Base-by-base conservation (phyloP, 1,140 invertebrate genomes). In the Cydia fagiglandana region DNA sequence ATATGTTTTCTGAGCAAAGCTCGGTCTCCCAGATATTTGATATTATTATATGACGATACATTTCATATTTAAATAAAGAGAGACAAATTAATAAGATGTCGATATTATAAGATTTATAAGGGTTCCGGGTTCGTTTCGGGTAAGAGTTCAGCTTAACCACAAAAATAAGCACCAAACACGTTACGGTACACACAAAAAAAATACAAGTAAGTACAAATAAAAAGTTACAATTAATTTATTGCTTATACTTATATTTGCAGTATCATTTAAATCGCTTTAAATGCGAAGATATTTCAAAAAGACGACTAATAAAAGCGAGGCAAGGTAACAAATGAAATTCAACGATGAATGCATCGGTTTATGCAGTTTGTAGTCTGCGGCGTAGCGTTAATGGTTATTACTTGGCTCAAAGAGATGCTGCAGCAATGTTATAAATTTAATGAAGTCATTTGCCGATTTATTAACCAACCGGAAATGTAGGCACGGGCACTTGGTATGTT, bases 301-400 rank as follows among this genome's bases (percentile, higher is more conserved):
- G 56, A 17, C 4, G n/a, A 61, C n/a, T 7, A 56, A 61, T 20
- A 61, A 17, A 61, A 12, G 56, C 20, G 9, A 24, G 56, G 56
- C 12, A 24, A 2, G 38, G 17, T 38, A 68, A 70, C 66, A 70
- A 70, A 70, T 70, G 17, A 24, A 68, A 38, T 68, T 76, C 61
- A 77, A 47, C 24, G 45, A 61, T 47, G 56, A 61, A 45, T 61
- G 38, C 53, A 45, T 64, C 64, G 30, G 74, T 75, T 64, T 75
- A 75, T 75, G 74, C 56, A 75, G 56, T 41, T 64, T 75, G 56
- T 68, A 47, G 74, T 75, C 28, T 24, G 28, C 64, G 61, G 50
- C 64, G 61, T 64, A 17, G 41, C 61, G 41, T 47, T 47, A 75
- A 64, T 75, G 74, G 74, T 75, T 64, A 75, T 61, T 70, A 70